Percentiles rank a stretch among this genome's conserved stretches.
Evolutionary conservation across 2,113 vertebrate species (phyloP).

Genomic region (Tenrec ecaudatus): DNA sequence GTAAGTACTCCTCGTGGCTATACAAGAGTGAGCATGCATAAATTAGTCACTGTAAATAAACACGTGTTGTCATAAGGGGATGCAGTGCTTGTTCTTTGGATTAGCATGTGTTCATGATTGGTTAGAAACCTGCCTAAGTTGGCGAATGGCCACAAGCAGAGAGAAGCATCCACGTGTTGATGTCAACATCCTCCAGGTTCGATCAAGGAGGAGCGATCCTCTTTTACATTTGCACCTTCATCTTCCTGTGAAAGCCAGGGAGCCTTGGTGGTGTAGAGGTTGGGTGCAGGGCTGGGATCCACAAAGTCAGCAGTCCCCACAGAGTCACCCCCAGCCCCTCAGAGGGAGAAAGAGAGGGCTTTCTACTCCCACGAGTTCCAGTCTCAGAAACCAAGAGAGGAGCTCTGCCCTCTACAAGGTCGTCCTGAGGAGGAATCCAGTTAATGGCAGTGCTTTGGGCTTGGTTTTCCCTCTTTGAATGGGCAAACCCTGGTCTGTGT

Average conservation of each 20-base stretch:
- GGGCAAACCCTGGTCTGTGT: neutral
- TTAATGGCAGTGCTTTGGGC: too few relatives aligned
- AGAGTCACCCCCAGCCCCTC: too few relatives aligned
- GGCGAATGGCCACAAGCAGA: neutral
- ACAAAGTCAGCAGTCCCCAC: too few relatives aligned
- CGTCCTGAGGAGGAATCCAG: too few relatives aligned
- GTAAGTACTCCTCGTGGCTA: conserved; percentile 29
- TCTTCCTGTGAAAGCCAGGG: neutral
- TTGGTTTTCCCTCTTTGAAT: neutral
- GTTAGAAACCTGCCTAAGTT: neutral
- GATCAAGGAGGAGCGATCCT: too few relatives aligned
- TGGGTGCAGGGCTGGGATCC: too few relatives aligned
- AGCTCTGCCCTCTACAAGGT: too few relatives aligned
- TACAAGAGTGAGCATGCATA: neutral
- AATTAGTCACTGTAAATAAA: neutral
- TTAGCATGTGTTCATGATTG: neutral
- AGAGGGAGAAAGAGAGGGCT: too few relatives aligned
- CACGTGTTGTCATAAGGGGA: neutral
- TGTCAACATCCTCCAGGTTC: neutral
- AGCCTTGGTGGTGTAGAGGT: too few relatives aligned
- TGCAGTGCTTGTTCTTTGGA: neutral
- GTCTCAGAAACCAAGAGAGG: too few relatives aligned
- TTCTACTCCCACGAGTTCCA: too few relatives aligned
- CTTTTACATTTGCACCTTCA: neutral
- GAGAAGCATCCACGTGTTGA: neutral